Percentiles rank a stretch among this genome's conserved stretches.
Evolutionary conservation across 2,113 vertebrate species (phyloP).

Genomic region (Ceyx margarethae): DNA sequence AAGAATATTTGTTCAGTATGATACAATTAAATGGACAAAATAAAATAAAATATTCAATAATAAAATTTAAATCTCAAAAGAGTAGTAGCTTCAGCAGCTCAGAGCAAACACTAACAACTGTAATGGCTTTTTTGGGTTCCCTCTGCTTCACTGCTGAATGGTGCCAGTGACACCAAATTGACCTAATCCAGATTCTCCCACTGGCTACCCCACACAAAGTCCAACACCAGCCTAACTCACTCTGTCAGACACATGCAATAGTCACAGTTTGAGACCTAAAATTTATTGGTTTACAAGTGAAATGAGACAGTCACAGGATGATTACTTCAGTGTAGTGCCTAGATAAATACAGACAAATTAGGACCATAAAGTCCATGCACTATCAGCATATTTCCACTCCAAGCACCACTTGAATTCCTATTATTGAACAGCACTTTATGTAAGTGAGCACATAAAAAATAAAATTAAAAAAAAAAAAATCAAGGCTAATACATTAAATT

Average conservation of each 20-base stretch:
- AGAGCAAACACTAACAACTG: not conserved
- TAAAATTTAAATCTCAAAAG: not conserved
- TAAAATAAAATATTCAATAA: not conserved
- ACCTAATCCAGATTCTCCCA: not conserved
- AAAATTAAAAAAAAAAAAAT: not conserved
- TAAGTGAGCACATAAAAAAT: not conserved
- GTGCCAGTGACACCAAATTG: not conserved
- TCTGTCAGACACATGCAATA: fast-evolving
- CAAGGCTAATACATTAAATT: not conserved
- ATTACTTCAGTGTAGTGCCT: not conserved
- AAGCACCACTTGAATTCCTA: not conserved
- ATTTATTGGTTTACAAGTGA: not conserved
- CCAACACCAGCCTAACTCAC: not conserved
- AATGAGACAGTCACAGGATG: not conserved
- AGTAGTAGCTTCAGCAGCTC: not conserved
- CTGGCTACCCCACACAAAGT: not conserved
- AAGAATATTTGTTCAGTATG: not conserved
- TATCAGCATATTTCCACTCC: not conserved
- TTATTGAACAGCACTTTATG: not conserved
- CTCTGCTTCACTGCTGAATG: not conserved
- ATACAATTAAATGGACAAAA: not conserved
- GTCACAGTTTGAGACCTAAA: not conserved
- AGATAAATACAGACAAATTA: not conserved
- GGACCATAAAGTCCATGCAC: too few species aligned
- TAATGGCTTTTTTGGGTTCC: not conserved